Conservation (phyloP, 2,113 vertebrate genomes). For the Gymnobelideus leadbeateri region DNA sequence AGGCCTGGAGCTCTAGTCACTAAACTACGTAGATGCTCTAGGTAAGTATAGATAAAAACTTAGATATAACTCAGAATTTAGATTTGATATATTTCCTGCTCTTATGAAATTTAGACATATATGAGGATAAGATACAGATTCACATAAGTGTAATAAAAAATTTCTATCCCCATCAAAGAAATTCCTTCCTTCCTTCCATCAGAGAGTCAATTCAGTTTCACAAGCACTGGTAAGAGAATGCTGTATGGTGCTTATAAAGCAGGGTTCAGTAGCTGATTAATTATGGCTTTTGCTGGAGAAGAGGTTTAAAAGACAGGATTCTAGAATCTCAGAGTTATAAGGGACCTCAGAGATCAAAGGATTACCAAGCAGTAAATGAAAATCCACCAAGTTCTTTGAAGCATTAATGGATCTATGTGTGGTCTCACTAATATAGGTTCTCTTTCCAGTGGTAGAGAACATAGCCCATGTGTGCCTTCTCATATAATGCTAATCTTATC, state of each 20-base stretch:
- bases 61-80: background rate
- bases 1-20: background rate
- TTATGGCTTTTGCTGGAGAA: background rate
- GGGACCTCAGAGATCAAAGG: background rate
- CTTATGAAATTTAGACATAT: background rate
- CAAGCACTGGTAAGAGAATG: background rate
- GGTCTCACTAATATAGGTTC: background rate
- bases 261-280: background rate
- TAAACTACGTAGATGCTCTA: too few species aligned
- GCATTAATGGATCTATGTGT: background rate
- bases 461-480: background rate
- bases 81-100: background rate
- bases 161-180: background rate
- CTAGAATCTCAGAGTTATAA: background rate
- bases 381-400: background rate
- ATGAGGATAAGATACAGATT: background rate
- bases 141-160: background rate
- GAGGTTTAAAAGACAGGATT: background rate
- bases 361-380: background rate
- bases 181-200: background rate
- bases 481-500: background rate
- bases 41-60: background rate
- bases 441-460: background rate
- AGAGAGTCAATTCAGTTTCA: background rate
- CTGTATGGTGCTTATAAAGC: background rate